Base-by-base conservation (phyloP, 2,888 invertebrate species). In the Stictocephala bisonia region DNA sequence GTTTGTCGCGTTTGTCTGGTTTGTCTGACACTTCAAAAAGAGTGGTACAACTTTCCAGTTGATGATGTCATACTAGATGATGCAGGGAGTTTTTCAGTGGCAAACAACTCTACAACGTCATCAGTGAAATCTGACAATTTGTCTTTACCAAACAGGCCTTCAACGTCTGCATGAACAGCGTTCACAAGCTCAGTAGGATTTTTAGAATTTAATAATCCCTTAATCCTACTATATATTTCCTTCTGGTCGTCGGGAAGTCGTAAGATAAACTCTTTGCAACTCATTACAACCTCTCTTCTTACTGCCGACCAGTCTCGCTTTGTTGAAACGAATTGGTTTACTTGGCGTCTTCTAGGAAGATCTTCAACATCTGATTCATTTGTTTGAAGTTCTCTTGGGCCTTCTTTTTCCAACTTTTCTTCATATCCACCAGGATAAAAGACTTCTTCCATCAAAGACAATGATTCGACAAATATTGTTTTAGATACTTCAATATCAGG, bases 401-500 rank as follows among this genome's bases (percentile, higher is more conserved):
- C n/a, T 53, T 53, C 26, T 7, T 53, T 26, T 53, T 53, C 53
- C n/a, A 53, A 53, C 7, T 22, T 22, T 26, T 53, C 53, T 53
- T 53, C 53, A 22, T 11, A 53, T 53, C 53, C 53, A 11, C 53
- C 26, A 7, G 53, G 53, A 53, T 53, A 53, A 70, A 11, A 9
- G 29, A n/a, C 24, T 40, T 24, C 20, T 44, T 64, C 48, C 64
- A 66, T 66, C 31, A 71, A 29, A 27, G 22, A 9, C 29, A 71
- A 58, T 26, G 71, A 22, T 27, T 64, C 64, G 13, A 71, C 64
- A n/a, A 27, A 24, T 15, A 48, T 71, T 71, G 35, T n/a, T 41
- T 71, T 71, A 22, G 41, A 60, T 40, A 71, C 44, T 27, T 72
- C 50, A 58, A 72, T 72, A 35, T 67, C 35, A 50, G 72, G 29